Evolutionary conservation across 2,113 vertebrate species (phyloP).

Genomic region (Myxocyprinus asiaticus): DNA sequence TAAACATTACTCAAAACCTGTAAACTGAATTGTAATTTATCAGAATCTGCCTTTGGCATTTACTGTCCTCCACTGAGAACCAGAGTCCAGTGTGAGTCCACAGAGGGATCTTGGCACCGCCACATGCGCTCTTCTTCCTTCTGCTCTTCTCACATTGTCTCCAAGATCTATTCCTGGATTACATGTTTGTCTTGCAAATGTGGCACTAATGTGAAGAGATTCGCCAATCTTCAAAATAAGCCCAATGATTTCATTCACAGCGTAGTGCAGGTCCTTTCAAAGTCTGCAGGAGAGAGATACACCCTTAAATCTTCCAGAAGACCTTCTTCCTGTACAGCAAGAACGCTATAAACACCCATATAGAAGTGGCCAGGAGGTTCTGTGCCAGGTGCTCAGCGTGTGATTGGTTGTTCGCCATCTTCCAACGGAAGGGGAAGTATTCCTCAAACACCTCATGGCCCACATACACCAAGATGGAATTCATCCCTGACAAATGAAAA

Average conservation of each 20-base stretch:
- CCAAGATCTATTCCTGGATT: constrained; percentile 19
- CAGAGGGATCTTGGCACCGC: background rate
- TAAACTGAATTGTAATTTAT: background rate
- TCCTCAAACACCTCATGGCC: constrained; percentile 89
- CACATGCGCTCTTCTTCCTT: constrained; percentile 1
- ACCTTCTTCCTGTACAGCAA: constrained; percentile 88
- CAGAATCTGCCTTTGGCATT: background rate
- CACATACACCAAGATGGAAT: constrained; percentile 93
- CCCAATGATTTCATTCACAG: background rate
- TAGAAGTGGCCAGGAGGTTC: constrained; percentile 84
- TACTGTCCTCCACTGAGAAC: background rate
- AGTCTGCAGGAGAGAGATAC: background rate
- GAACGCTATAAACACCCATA: constrained; percentile 91
- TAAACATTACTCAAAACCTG: background rate
- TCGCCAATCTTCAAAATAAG: background rate
- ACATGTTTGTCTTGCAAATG: background rate
- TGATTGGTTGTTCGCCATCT: constrained; percentile 84
- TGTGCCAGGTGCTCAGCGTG: constrained; percentile 88
- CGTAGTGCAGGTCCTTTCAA: background rate
- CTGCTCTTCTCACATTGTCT: background rate
- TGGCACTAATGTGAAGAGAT: constrained; percentile 16
- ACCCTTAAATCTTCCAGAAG: constrained; percentile 92
- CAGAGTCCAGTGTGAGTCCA: constrained; percentile 7
- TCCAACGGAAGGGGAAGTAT: constrained; percentile 97
- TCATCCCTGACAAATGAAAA: constrained; percentile 82